A percentile compares a stretch with the other conserved stretches of the same genome.
These are phyloP conservation scores for Bradypodion pumilum DNA, from an alignment of 2,797 vertebrate genomes.

Conservation along the genomic window DNA sequence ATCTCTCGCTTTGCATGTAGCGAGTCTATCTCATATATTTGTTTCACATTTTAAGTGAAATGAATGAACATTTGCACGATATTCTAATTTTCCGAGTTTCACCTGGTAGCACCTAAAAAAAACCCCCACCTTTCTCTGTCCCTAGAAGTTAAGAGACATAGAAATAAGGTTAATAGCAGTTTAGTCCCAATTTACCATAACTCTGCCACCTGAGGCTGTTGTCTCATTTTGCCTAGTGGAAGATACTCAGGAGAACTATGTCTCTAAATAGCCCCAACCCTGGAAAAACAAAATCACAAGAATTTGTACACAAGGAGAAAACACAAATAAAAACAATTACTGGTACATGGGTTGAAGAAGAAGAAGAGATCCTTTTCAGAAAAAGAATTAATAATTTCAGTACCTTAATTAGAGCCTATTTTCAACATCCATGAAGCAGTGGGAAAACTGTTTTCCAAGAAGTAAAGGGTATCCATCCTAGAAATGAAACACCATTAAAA, in stretches of 20 bases:
- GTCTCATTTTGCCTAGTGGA: not conserved
- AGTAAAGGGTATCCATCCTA: slow-evolving; percentile 52
- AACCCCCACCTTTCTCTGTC: not conserved
- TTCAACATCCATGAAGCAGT: slow-evolving; percentile 20
- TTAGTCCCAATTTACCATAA: not conserved
- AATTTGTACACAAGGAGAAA: not conserved
- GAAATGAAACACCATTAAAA: slow-evolving; percentile 27
- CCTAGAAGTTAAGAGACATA: not conserved
- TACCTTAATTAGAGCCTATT: slow-evolving; percentile 69
- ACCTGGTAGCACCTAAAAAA: too few relatives aligned
- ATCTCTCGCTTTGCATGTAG: too few relatives aligned
- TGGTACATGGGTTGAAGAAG: not conserved
- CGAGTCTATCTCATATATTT: too few relatives aligned
- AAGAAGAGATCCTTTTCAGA: not conserved
- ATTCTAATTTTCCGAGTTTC: too few relatives aligned
- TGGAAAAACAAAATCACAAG: not conserved
- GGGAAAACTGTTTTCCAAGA: slow-evolving; percentile 13
- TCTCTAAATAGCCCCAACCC: not conserved
- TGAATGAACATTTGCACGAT: too few relatives aligned
- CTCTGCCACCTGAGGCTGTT: not conserved
- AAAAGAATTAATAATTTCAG: slow-evolving; percentile 38
- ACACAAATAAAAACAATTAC: not conserved
- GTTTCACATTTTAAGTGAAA: too few relatives aligned
- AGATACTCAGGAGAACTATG: not conserved
- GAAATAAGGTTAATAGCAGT: too few relatives aligned